Percentiles rank a stretch among this genome's conserved stretches.
These are phyloP conservation scores for Paraescarpia echinospica DNA, from an alignment of 1,140 invertebrate species.

Conservation along the genomic window DNA sequence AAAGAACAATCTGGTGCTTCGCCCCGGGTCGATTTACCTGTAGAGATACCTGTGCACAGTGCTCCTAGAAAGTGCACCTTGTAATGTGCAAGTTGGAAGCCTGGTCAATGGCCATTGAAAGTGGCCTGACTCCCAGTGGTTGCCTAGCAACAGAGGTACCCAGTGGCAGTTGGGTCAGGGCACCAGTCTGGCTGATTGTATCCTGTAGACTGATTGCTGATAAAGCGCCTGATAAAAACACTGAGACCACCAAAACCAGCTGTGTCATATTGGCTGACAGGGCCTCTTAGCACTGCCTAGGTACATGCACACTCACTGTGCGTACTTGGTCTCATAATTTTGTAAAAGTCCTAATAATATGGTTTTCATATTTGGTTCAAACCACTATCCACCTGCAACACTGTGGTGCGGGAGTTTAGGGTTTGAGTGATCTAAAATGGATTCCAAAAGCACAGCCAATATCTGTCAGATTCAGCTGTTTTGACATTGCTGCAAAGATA, in stretches of 20 bases:
- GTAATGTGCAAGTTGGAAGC: neutral
- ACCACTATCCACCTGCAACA: too few species aligned
- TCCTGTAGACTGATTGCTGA: neutral
- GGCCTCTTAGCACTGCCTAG: neutral
- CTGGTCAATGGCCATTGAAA: neutral
- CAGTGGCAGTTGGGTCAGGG: neutral
- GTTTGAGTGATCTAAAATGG: too few species aligned
- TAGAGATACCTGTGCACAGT: neutral
- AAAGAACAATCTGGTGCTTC: neutral
- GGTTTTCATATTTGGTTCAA: too few species aligned
- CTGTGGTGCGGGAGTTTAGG: too few species aligned
- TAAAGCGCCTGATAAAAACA: neutral
- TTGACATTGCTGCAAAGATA: too few species aligned
- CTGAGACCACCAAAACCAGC: neutral
- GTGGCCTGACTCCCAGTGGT: neutral
- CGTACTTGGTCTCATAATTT: neutral
- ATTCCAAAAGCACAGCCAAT: too few species aligned
- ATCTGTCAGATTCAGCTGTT: too few species aligned
- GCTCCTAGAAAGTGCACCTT: neutral
- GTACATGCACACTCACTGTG: neutral
- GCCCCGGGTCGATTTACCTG: neutral
- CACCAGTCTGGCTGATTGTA: neutral
- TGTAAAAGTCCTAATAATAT: too few species aligned
- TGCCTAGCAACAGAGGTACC: neutral
- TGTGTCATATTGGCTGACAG: neutral